Base-by-base conservation (phyloP, 2,113 vertebrate species). In the Oryzias javanicus region DNA sequence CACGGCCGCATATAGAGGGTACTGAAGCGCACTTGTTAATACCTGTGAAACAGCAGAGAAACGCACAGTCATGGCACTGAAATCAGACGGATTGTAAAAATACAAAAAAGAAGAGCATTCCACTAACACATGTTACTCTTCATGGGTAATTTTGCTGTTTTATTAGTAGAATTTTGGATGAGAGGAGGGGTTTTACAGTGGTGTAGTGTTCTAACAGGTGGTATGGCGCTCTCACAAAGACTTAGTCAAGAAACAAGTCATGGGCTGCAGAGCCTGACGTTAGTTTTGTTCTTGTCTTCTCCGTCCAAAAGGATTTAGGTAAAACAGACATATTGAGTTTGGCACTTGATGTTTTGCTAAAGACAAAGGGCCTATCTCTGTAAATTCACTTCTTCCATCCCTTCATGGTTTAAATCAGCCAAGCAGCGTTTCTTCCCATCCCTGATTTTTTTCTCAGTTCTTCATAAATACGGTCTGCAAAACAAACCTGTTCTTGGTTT, bases 1-100 rank as follows among this genome's bases (percentile, higher is more conserved):
- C 91, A 18, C 4, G 88, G 27, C 91, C 92, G 44, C 92, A 93
- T 67, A 93, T 86, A 71, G 72, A 62, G 0, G 92, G 90, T 4
- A 78, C 61, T 25, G 63, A 61, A 27, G 76, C 76, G 66, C 92
- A 93, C 71, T 78, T 85, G 87, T 93, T 87, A 27, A 84, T 60
- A 54, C 84, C 90, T 90, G 55, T 13, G 41, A 50, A 47, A 68
- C 69, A 61, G 49, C 24, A 71, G 16, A 73, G 29, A 61, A 50
- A 35, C 18, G 6, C 68, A 67, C 18, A 18, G 55, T 68, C 64
- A 64, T 67, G 16, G 55, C 64, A 47, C 22, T 52, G 45, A 18
- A 56, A 61, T 49, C 45, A 61, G 48, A 79, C 57, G 14, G 60
- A 53, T 60, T 61, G 59, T 49, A 72, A 56, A 45, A 29, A 35